Evolutionary conservation across 1,140 invertebrate genomes (phyloP).

Genomic region (Lordiphosa collinella): DNA sequence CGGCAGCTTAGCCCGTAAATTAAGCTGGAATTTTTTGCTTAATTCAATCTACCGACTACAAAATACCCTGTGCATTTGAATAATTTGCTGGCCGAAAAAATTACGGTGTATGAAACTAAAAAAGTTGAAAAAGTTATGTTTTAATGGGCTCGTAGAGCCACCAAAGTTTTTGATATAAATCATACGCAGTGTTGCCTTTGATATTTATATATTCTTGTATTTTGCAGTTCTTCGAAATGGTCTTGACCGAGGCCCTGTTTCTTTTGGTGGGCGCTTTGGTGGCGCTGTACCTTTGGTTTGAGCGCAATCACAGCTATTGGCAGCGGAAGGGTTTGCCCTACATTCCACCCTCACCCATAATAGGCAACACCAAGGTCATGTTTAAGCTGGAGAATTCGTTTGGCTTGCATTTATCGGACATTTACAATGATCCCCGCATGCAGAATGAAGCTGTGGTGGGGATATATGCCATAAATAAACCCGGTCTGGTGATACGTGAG

Average conservation of each 20-base stretch:
- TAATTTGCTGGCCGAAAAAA: too few species aligned
- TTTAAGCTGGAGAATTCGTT: slow-evolving; percentile 49
- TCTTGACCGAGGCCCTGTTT: slow-evolving; percentile 43
- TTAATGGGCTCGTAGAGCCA: too few species aligned
- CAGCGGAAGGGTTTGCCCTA: slow-evolving; percentile 64
- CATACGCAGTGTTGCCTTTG: too few species aligned
- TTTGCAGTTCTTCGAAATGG: slow-evolving; percentile 42
- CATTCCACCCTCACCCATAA: slow-evolving; percentile 48
- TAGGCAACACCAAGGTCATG: slow-evolving; percentile 56
- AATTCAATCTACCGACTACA: too few species aligned
- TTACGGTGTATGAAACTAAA: too few species aligned
- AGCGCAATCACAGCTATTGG: slow-evolving; percentile 66
- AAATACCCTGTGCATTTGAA: too few species aligned
- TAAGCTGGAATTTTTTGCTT: too few species aligned
- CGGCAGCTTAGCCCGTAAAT: too few species aligned
- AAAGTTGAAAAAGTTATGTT: too few species aligned
- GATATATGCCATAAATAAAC: slow-evolving; percentile 79
- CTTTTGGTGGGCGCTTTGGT: slow-evolving; percentile 35
- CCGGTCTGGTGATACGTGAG: slow-evolving; percentile 80
- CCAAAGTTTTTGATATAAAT: too few species aligned
- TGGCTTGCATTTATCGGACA: slow-evolving; percentile 48
- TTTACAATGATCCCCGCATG: slow-evolving; percentile 55
- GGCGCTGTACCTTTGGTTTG: slow-evolving; percentile 55
- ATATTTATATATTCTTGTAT: too few species aligned
- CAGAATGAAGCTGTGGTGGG: slow-evolving; percentile 75